Percentiles rank a stretch among this genome's conserved stretches.
phyloP scores from a whole-genome alignment of 2,113 vertebrate genomes.

The Narcine bancroftii region DNA sequence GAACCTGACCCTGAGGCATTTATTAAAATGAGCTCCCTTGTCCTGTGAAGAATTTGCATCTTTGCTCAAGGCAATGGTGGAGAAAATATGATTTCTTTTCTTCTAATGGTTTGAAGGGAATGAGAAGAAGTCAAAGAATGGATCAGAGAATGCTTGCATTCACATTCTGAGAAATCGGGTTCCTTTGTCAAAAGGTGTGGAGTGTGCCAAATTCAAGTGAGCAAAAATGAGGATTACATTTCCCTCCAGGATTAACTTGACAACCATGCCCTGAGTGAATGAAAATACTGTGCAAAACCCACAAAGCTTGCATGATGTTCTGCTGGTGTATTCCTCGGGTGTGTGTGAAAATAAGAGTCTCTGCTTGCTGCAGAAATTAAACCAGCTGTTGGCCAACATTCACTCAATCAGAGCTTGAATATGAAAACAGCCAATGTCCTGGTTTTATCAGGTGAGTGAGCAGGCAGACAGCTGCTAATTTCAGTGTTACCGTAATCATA shows the following conservation, averaged over 20 bases:
- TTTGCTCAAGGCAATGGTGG: background rate
- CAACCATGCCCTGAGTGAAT: background rate
- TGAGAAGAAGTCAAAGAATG: background rate
- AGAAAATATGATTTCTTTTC: background rate
- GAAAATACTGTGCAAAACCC: background rate
- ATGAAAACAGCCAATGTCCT: background rate
- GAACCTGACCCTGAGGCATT: background rate
- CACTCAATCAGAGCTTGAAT: background rate
- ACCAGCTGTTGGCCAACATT: constrained; percentile 10
- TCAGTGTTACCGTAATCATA: constrained; percentile 20
- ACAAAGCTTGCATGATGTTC: background rate
- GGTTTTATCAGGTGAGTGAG: constrained; percentile 27
- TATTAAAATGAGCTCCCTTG: background rate
- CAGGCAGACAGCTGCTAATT: constrained; percentile 26
- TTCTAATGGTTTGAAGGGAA: background rate
- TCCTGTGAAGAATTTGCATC: no score
- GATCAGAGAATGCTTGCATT: background rate
- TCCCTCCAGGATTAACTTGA: background rate
- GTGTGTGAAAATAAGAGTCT: background rate
- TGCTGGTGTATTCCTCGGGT: background rate
- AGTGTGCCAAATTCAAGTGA: background rate
- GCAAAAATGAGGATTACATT: background rate
- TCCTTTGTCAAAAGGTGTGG: background rate
- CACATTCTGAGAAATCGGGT: background rate
- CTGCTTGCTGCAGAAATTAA: background rate